Evolutionary conservation across 1,140 invertebrate genomes (phyloP), one percentile per base, ranked within the genome.

Genomic region (Triops cancriformis): DNA sequence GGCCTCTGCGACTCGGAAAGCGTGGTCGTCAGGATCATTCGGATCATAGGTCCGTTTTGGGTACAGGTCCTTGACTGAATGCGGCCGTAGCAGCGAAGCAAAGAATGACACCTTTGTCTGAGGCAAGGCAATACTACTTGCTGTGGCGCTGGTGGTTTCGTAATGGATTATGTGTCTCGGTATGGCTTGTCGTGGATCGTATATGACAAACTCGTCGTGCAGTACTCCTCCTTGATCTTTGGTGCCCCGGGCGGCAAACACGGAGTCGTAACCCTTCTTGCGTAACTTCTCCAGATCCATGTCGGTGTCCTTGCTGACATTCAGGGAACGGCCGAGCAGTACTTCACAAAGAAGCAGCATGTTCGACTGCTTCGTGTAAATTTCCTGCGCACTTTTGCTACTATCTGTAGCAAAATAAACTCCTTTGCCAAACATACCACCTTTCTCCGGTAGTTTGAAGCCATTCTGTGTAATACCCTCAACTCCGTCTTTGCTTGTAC

Each of bases 291-390:
- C 77, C 26, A n/a, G 11, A 74, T 77, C 74, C 77, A 78, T 78
- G 41, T 11, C 7, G 18, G 27, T 12, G 5, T 5, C 12, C 12
- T 41, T 77, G 7, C 11, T 1, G 11, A 76, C 77, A 18, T 27
- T 75, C 11, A 26, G 23, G 12, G 28, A 0, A 7, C 43, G 31
- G 14, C 77, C 77, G 14, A 78, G 73, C 37, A 78, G 37, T 11
- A 78, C 77, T 72, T 78, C 77, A 42, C 77, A 78, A 9, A 78
- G 37, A 26, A 78, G 72, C 27, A 78, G 73, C 77, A 78, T 74
- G 31, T 78, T 78, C 5, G 77, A 78, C 4, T 73, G 72, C 73
- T 78, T 78, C 23, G 77, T 78, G 37, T 78, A 78, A 1, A 78
- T 78, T 12, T 75, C 77, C 10, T 78, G 77, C 10, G 77, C 77